Evolutionary conservation across 1,140 invertebrate species (phyloP).

Genomic region (Trichonephila clavipes): DNA sequence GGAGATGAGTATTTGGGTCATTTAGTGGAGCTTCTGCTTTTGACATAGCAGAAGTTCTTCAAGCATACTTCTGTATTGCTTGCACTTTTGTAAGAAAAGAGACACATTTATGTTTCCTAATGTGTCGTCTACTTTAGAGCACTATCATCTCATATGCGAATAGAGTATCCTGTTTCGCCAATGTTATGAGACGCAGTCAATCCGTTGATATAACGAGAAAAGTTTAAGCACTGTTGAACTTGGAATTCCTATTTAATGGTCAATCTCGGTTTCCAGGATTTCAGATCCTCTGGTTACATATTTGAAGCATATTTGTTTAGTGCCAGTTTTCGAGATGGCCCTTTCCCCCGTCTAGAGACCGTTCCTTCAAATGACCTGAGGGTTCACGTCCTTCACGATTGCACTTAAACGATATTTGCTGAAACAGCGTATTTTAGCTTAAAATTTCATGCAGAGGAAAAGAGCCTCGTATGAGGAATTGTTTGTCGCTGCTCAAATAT

Average conservation of each 20-base stretch:
- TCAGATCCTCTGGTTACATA: constrained; percentile 63
- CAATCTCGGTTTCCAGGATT: constrained; percentile 37
- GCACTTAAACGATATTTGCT: constrained; percentile 61
- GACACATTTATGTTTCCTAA: too few relatives aligned
- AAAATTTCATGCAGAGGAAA: constrained; percentile 58
- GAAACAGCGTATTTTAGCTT: constrained; percentile 56
- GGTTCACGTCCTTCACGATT: constrained; percentile 23
- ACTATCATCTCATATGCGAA: neutral
- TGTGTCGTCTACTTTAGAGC: too few relatives aligned
- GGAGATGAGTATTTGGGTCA: too few relatives aligned
- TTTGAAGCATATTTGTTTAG: constrained; percentile 67
- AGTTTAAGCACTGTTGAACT: constrained; percentile 31
- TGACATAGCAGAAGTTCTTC: too few relatives aligned
- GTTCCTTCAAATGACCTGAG: constrained; percentile 36
- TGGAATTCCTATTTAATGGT: constrained; percentile 36
- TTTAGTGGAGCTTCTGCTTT: too few relatives aligned
- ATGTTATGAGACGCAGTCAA: neutral
- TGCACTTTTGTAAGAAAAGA: too few relatives aligned
- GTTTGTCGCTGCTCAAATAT: neutral
- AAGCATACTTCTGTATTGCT: too few relatives aligned
- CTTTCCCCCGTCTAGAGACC: neutral
- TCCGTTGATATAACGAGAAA: constrained; percentile 29
- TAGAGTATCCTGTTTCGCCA: neutral
- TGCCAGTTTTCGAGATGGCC: constrained; percentile 39
- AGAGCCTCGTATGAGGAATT: neutral